Base-by-base conservation (phyloP, 1,140 invertebrate species). In the Phenacoccus solenopsis region DNA sequence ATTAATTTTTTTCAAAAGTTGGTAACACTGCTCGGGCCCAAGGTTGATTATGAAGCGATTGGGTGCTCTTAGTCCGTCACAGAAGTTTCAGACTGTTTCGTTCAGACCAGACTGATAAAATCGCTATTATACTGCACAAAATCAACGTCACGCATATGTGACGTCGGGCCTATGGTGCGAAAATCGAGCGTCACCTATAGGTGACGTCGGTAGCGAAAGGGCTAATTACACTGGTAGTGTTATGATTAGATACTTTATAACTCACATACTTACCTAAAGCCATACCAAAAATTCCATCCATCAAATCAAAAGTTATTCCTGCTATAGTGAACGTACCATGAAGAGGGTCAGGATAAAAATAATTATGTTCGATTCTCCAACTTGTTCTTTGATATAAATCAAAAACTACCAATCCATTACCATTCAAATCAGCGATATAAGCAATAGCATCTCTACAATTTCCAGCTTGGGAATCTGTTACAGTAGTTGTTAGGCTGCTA, bases 351-450 rank as follows among this genome's bases (percentile, higher is more conserved):
- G 89, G 88, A 75, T 85, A 90, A 76, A 90, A 86, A 1, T 84
- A 81, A 21, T 87, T 86, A 75, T 89, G 87, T 0, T 78, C 80
- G 12, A 86, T 82, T 67, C 82, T 83, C 89, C 89, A 91, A 0
- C 87, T 86, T 4, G 67, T 79, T 27, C 82, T 75, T 0, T 78
- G 77, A 0, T 74, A 74, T 1, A 84, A 81, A 75, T 91, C 87
- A 70, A 89, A 88, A 1, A 91, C 87, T 0, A 90, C 75, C 1
- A 92, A 69, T 0, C 81, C 83, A 73, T 83, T 90, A 3, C 81
- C 83, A 0, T 82, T 82, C 0, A 90, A 87, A 73, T 92, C 90
- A 0, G 89, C 86, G 1, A 90, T 81, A 73, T 91, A 92, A 20
- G 90, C 86, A 71, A 83, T 88, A 0, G 87, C 84, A 61, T 88